Conservation (phyloP, 2,113 vertebrate species). For the Tupaia chinensis region DNA sequence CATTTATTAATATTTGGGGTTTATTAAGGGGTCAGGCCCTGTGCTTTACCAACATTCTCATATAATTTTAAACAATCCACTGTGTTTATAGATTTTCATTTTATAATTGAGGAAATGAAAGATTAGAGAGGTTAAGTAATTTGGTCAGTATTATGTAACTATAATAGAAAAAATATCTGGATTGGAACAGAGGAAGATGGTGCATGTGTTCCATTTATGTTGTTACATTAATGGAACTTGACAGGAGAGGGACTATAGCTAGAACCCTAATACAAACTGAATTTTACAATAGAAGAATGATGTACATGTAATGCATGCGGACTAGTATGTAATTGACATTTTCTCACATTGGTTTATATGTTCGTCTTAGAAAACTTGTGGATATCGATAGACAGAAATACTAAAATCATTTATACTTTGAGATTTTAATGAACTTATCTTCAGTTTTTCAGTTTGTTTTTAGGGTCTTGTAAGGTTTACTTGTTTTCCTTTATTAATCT, state of each 20-base stretch:
- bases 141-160: neutral
- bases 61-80: constrained; percentile 25
- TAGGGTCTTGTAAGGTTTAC: neutral
- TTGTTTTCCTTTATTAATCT: constrained; percentile 41
- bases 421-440: constrained; percentile 5
- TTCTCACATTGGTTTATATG: neutral
- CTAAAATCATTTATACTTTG: neutral
- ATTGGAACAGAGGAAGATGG: constrained; percentile 25
- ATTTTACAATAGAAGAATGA: constrained; percentile 4
- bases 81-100: neutral
- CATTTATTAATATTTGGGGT: constrained; percentile 3
- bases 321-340: neutral
- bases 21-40: neutral
- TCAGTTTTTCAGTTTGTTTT: constrained; percentile 4
- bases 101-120: constrained; percentile 45
- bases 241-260: neutral
- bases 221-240: neutral
- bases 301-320: neutral
- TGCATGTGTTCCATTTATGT: neutral
- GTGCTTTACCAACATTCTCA: neutral
- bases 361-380: constrained; percentile 36
- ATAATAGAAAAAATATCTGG: neutral
- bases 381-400: constrained; percentile 26
- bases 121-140: constrained; percentile 13
- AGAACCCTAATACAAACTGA: neutral